These are phyloP conservation scores for Drosophila hydei DNA, from an alignment of 1,140 invertebrate genomes.

Conservation along the genomic window DNA sequence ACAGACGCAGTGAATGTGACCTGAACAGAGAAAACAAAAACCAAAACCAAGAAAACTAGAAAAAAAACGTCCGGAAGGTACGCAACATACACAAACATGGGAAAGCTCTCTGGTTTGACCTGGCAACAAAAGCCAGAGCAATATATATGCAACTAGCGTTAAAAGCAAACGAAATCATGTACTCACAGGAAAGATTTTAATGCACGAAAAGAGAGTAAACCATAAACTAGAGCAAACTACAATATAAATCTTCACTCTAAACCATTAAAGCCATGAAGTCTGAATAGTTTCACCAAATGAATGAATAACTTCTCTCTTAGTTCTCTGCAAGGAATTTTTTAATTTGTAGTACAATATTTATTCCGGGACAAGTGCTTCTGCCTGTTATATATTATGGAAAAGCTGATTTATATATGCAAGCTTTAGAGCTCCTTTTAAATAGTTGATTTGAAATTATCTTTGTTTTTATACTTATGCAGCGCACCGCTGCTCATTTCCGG, in stretches of 20 bases:
- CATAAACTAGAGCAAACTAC: neutral
- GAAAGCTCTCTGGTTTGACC: neutral
- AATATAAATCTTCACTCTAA: neutral
- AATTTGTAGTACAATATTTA: neutral
- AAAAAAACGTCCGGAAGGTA: neutral
- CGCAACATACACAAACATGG: slow-evolving; percentile 1
- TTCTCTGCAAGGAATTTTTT: neutral
- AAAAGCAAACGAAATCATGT: neutral
- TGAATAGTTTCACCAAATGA: neutral
- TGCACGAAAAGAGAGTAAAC: neutral
- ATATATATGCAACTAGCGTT: neutral
- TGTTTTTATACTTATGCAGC: no score
- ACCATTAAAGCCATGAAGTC: neutral
- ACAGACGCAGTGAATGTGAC: neutral
- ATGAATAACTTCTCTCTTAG: no score
- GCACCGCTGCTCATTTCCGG: no score
- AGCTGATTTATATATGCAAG: no score
- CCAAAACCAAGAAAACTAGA: neutral
- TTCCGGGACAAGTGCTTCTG: no score
- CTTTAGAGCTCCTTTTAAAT: no score
- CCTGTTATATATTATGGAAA: no score
- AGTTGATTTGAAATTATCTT: no score
- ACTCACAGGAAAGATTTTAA: neutral
- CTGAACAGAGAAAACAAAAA: neutral
- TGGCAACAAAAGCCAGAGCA: neutral